Evolutionary conservation across 2,888 invertebrate genomes (phyloP), one percentile per base, ranked within the genome.

Genomic region (Deladenus siricidicola): DNA sequence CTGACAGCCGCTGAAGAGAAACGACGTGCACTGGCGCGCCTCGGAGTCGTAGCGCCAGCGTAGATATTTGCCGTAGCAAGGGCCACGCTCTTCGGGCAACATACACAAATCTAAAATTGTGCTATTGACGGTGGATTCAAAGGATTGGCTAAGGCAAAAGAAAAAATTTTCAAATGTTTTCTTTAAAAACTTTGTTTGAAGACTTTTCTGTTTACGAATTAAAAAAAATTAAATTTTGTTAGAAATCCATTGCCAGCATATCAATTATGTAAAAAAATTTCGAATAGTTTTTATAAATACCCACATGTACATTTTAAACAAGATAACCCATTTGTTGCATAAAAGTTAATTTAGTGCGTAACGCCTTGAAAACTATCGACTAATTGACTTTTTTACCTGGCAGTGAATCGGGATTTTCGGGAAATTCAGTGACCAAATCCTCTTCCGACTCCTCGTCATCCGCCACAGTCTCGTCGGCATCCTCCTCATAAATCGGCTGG

Each of bases 1-100:
- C 56, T 86, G 85, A 77, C 93, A 93, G 23, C 93, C 93, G 49
- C 89, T 87, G 79, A 87, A 93, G 79, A 87, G 84, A 80, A 92
- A 90, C 70, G 84, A 84, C 70, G 84, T 83, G 79, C 90, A 90
- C 39, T 84, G 80, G 71, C 86, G 86, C 0, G 83, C 80, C 1
- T 81, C 79, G 0, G 82, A 79, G 69, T 89, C 86, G 80, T 87
- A 90, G 81, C 62, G 58, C 60, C 62, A 69, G 53, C 69, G 59
- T 26, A 78, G 61, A 34, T 69, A 60, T 34, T 69, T 57, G 21
- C 68, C 77, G 51, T 62, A 76, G 60, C 77, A 77, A 17, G 71
- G 61, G 61, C 77, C 77, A 21, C 59, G 52, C 48, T 77, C 70
- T 57, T 73, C 73, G 2, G 75, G 70, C 29, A 75, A 65, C 58